Conservation (phyloP, 2,888 invertebrate genomes). For the Proisotoma minuta region DNA sequence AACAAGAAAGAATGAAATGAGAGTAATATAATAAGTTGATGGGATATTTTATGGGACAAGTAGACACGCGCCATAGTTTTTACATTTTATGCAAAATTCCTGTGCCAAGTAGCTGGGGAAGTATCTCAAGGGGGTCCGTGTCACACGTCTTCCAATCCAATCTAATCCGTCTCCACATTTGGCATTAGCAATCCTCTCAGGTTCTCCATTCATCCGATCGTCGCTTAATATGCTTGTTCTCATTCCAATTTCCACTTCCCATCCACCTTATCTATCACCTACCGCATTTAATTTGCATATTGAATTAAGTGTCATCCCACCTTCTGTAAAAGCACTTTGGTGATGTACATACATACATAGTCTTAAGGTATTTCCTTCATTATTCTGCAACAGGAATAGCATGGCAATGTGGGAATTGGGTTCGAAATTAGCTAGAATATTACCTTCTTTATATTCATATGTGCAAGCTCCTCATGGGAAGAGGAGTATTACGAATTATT, state of each 20-base stretch:
- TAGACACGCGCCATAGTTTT: slow-evolving; percentile 44
- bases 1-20: slow-evolving; percentile 17
- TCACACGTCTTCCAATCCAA: slow-evolving; percentile 35
- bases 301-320: background rate
- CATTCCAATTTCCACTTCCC: background rate
- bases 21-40: slow-evolving; percentile 38
- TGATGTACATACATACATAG: too few relatives aligned
- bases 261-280: background rate
- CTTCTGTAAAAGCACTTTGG: too few relatives aligned
- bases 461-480: too few relatives aligned
- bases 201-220: slow-evolving; percentile 5
- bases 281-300: background rate
- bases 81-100: slow-evolving; percentile 47
- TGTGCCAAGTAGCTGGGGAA: slow-evolving; percentile 31
- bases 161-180: slow-evolving; percentile 10
- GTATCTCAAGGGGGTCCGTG: slow-evolving; percentile 47
- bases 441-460: too few relatives aligned
- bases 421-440: too few relatives aligned
- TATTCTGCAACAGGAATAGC: too few relatives aligned
- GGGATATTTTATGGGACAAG: slow-evolving; percentile 44
- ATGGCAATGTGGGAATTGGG: too few relatives aligned
- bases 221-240: background rate
- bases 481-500: too few relatives aligned
- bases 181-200: slow-evolving; percentile 20
- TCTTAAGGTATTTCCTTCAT: too few relatives aligned